phyloP scores from a whole-genome alignment of 1,140 invertebrate genomes.

The Penaeus vannamei region DNA sequence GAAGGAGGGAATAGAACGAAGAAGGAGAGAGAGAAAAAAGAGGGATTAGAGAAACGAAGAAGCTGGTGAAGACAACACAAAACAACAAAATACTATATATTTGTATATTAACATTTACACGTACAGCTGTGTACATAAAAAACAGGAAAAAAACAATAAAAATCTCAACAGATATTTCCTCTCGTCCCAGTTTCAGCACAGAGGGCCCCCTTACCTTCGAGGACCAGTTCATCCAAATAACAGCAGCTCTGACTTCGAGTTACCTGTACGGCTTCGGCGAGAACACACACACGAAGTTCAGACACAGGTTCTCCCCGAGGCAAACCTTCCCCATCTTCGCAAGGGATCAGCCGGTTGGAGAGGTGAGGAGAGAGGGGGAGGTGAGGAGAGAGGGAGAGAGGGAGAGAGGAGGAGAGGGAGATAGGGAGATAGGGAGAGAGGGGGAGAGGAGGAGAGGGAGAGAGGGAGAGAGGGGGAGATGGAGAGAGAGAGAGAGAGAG shows the following conservation, averaged over 20 bases:
- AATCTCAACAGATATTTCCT: background rate
- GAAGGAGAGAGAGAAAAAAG: background rate
- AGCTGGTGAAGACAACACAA: no score
- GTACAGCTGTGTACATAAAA: no score
- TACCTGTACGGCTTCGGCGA: slow-evolving; percentile 77
- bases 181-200: slow-evolving; percentile 23
- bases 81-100: background rate
- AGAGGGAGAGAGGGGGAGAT: no score
- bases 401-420: slow-evolving; percentile 16
- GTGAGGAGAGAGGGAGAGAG: background rate
- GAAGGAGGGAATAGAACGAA: background rate
- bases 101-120: background rate
- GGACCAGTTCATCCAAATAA: slow-evolving; percentile 76
- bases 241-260: slow-evolving; percentile 72
- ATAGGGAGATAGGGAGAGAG: background rate
- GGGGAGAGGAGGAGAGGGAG: background rate
- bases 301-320: slow-evolving; percentile 40
- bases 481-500: no score
- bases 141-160: background rate
- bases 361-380: background rate
- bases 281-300: slow-evolving; percentile 68
- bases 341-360: slow-evolving; percentile 72
- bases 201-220: slow-evolving; percentile 71
- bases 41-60: no score
- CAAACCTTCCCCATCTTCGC: slow-evolving; percentile 72